Percentiles rank a stretch among this genome's conserved stretches.
Conservation (phyloP, 2,888 invertebrate genomes). For the Pyrocoelia pectoralis region DNA sequence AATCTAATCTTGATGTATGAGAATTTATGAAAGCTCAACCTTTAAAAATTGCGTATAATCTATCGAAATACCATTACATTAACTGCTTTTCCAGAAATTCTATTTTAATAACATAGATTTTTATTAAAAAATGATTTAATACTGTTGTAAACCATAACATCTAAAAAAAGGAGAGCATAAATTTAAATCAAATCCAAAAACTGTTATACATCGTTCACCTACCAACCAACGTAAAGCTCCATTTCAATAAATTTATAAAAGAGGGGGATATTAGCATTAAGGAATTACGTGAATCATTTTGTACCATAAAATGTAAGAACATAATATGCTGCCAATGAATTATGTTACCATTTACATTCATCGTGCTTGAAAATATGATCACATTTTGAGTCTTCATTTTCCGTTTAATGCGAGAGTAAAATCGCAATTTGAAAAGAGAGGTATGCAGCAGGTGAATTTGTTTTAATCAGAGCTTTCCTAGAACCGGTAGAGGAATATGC, state of each 20-base stretch:
- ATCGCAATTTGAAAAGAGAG: slow-evolving; percentile 21
- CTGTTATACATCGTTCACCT: neutral
- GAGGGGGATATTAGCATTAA: slow-evolving; percentile 1
- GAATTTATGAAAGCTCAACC: too few relatives aligned
- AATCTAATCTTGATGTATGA: too few relatives aligned
- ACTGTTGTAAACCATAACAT: neutral
- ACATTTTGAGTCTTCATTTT: slow-evolving; percentile 21
- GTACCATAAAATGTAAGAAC: slow-evolving; percentile 8
- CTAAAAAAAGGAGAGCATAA: neutral
- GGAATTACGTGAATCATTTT: slow-evolving; percentile 18
- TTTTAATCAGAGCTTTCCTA: slow-evolving; percentile 26
- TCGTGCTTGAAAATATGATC: slow-evolving; percentile 10
- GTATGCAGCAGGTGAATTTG: slow-evolving; percentile 26
- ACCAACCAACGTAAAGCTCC: neutral
- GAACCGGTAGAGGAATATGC: slow-evolving; percentile 36
- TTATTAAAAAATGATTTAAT: neutral
- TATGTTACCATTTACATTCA: slow-evolving; percentile 24
- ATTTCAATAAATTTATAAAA: slow-evolving; percentile 6
- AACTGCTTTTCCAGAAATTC: too few relatives aligned
- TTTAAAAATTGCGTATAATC: too few relatives aligned
- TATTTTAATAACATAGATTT: too few relatives aligned
- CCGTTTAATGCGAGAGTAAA: slow-evolving; percentile 18
- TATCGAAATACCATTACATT: too few relatives aligned
- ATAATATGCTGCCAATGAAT: slow-evolving; percentile 20
- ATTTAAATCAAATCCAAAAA: neutral